Conservation (phyloP, 2,888 invertebrate species). For the Drosophila leonis region DNA sequence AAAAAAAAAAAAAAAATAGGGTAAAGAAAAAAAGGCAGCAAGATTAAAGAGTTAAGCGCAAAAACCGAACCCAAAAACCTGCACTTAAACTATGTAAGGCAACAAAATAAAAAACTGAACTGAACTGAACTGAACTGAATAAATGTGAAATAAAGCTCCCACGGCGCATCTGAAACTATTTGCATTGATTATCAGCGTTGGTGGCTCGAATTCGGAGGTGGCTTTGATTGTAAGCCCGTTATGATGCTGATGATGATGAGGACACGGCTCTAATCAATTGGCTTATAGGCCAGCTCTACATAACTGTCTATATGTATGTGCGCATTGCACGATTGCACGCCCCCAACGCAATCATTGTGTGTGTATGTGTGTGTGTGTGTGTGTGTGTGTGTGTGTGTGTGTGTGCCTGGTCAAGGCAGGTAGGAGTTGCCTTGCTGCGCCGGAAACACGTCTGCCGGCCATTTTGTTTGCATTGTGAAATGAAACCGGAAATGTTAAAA, state of each 20-base stretch:
- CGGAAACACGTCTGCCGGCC: constrained; percentile 80
- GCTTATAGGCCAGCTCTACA: constrained; percentile 28
- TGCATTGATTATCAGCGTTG: constrained; percentile 57
- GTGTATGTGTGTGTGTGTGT: not conserved
- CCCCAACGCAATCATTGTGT: not conserved
- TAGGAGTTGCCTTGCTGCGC: constrained; percentile 40
- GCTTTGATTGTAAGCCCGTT: constrained; percentile 51
- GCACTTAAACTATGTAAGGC: constrained; percentile 29
- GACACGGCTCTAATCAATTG: constrained; percentile 57
- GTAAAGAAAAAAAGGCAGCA: constrained; percentile 47
- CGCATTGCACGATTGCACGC: constrained; percentile 5
- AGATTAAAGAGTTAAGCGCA: constrained; percentile 79
- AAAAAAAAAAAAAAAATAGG: constrained; percentile 27
- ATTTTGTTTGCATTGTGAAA: constrained; percentile 81
- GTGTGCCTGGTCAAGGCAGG: constrained; percentile 50
- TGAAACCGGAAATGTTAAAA: constrained; percentile 80
- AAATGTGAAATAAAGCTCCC: constrained; percentile 44
- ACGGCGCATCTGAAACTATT: constrained; percentile 54
- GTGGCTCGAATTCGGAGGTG: constrained; percentile 9
- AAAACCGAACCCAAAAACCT: constrained; percentile 38
- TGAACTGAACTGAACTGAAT: constrained; percentile 11
- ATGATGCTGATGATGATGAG: constrained; percentile 54
- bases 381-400: not conserved
- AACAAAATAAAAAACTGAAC: constrained; percentile 11
- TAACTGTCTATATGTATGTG: constrained; percentile 12